Base-by-base conservation (phyloP, 2,797 vertebrate genomes). In the Tapirus indicus region DNA sequence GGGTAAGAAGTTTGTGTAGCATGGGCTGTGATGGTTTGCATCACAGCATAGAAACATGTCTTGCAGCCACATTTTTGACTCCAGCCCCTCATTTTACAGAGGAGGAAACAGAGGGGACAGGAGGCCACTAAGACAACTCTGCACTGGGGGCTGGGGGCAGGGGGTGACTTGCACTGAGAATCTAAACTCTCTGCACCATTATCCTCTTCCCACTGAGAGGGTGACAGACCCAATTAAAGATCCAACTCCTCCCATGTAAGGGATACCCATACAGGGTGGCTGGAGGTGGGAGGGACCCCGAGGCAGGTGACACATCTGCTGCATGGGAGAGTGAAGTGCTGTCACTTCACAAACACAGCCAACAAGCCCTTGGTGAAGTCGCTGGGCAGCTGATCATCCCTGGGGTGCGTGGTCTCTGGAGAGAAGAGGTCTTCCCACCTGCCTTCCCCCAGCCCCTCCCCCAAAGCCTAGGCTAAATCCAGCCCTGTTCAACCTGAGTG, bases 341-440 rank as follows among this genome's bases (percentile, higher is more conserved):
- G 13, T 80, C 14, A 47, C 29, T 68, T 92, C n/a, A 71, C 87
- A 89, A 41, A 85, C 74, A 44, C 38, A 58, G 52, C 16, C 69
- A 64, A 23, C 7, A 27, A 68, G 60, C 38, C 20, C n/a, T 20
- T 72, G 54, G 75, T 69, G n/a, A 58, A 20, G 13, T 1, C 23
- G 0, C 14, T 49, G 27, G 38, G 47, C 62, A 64, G 16, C 29
- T 60, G 69, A 78, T 35, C 32, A 78, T 21, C 44, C 41, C n/a
- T 20, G 3, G 0, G 18, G 12, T 17, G 21, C 2, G 0, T 6
- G 49, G 60, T 21, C 64, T 56, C 0, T 0, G 52, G n/a, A 74
- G 38, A 69, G 29, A 12, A 68, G 10, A 52, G 49, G 20, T 44
- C 23, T 23, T 32, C 80, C 78, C 18, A 20, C 21, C 10, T 32